A percentile compares a stretch with the other conserved stretches of the same genome.
Evolutionary conservation across 2,797 vertebrate species (phyloP).

Genomic region (Poecilia velifera): DNA sequence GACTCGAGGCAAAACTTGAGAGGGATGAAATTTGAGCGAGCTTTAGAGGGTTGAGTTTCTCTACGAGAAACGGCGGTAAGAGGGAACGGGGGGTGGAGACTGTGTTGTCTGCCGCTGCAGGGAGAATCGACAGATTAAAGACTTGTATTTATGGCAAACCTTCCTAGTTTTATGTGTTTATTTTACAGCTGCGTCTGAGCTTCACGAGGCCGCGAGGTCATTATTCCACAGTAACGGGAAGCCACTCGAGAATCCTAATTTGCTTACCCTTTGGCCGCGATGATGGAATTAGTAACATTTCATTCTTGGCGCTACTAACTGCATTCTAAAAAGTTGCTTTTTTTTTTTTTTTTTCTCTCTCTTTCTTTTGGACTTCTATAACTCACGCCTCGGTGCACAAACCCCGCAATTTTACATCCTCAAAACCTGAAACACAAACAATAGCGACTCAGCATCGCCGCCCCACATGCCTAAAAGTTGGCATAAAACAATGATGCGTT

Average conservation of each 20-base stretch:
- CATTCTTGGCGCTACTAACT: constrained; percentile 6
- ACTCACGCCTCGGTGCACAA: constrained; percentile 9
- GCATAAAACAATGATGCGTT: constrained; percentile 22
- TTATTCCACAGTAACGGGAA: constrained; percentile 11
- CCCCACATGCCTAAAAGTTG: constrained; percentile 34
- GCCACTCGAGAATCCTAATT: constrained; percentile 16
- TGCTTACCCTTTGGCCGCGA: constrained; percentile 19
- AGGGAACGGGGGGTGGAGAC: neutral
- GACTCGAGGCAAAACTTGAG: constrained; percentile 71
- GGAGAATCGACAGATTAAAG: constrained; percentile 58
- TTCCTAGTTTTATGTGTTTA: constrained; percentile 58
- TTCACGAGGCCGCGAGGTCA: constrained; percentile 36
- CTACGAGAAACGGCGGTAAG: neutral
- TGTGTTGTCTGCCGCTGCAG: constrained; percentile 22
- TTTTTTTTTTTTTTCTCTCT: constrained; percentile 4
- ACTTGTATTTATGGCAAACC: constrained; percentile 53
- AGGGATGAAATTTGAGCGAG: constrained; percentile 72
- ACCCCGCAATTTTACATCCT: neutral
- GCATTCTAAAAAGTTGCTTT: constrained; percentile 1
- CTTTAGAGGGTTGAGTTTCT: constrained; percentile 67
- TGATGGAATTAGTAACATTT: constrained; percentile 5
- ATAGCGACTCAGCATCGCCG: constrained; percentile 16
- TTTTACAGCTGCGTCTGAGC: constrained; percentile 40
- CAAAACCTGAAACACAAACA: constrained; percentile 5
- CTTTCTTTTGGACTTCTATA: constrained; percentile 9